Conservation (phyloP, 1,140 invertebrate genomes). For the Scaptomyza hsui region DNA sequence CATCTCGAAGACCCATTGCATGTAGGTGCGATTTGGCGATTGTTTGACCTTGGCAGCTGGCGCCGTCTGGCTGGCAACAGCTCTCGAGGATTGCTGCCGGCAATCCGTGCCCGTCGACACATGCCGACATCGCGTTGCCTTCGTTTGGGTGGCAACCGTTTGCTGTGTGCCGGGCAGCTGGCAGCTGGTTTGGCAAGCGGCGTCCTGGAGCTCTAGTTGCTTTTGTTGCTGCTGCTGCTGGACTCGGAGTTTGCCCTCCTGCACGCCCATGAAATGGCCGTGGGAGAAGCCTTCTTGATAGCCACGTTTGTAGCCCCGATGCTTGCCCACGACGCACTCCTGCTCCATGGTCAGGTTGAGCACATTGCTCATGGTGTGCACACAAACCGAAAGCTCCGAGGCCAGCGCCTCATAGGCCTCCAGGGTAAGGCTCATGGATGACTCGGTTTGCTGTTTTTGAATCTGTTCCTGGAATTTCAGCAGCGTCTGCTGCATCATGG, state of each 20-base stretch:
- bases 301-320: conserved; percentile 57
- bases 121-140: neutral
- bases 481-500: conserved; percentile 43
- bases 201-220: neutral
- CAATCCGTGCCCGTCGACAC: conserved; percentile 1
- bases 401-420: conserved; percentile 40
- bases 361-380: conserved; percentile 55
- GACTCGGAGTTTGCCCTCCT: conserved; percentile 41
- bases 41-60: neutral
- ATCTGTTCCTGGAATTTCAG: conserved; percentile 27
- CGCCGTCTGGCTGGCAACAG: conserved; percentile 6
- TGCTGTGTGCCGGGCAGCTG: neutral
- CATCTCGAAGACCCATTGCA: conserved; percentile 77
- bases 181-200: conserved; percentile 5
- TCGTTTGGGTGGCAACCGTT: neutral
- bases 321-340: conserved; percentile 55
- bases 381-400: conserved; percentile 41
- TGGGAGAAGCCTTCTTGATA: conserved; percentile 64
- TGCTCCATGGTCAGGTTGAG: conserved; percentile 70
- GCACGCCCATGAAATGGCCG: conserved; percentile 64
- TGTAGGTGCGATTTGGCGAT: conserved; percentile 38
- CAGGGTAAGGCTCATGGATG: conserved; percentile 27
- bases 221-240: conserved; percentile 11
- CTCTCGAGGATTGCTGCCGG: too few species aligned
- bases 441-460: conserved; percentile 2